phyloP scores from a whole-genome alignment of 37 sponge, comb jelly and placozoan genomes.

The Ianthella basta region DNA sequence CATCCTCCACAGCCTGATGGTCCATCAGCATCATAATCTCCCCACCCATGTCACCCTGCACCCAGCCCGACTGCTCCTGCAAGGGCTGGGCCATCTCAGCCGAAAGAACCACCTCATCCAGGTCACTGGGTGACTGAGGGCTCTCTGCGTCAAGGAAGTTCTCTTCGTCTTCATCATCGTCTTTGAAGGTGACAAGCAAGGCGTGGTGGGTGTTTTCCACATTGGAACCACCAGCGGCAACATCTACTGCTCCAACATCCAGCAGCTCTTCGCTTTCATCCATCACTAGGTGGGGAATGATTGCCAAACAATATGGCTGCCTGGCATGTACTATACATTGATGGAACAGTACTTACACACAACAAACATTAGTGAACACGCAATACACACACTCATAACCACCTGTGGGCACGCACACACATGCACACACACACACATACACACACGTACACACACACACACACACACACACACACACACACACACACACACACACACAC shows the following conservation, averaged over 20 bases:
- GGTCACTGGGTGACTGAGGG: no score
- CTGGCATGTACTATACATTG: no score
- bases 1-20: background rate
- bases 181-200: background rate
- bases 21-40: background rate
- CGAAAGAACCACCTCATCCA: background rate
- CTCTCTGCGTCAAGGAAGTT: conserved; percentile 3
- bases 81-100: background rate
- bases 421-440: conserved; percentile 24
- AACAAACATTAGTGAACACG: no score
- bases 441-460: conserved; percentile 32
- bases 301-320: no score
- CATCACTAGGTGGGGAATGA: no score
- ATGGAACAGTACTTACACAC: no score
- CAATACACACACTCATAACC: no score
- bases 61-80: no score
- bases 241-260: no score
- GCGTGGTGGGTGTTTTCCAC: background rate
- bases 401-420: background rate
- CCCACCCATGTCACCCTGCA: background rate
- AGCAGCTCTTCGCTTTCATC: no score
- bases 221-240: background rate
- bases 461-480: conserved; percentile 38
- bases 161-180: background rate
- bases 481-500: conserved; percentile 41